These are phyloP conservation scores for Malurus splendens DNA, from an alignment of 2,797 vertebrate species.

Conservation along the genomic window DNA sequence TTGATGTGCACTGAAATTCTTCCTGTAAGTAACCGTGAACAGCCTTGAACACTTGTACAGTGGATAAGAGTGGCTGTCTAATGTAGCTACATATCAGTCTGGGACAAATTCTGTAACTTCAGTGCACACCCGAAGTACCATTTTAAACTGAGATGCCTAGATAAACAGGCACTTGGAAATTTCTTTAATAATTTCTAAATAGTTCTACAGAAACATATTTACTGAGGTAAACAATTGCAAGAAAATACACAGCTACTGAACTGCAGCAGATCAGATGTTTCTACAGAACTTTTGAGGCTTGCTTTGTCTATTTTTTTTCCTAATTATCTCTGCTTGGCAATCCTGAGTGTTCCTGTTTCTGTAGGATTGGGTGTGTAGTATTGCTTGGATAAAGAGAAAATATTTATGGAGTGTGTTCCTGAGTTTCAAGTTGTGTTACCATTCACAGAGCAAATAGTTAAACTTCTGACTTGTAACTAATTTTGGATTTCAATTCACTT, in stretches of 20 bases:
- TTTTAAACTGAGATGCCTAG: not conserved
- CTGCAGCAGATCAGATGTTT: not conserved
- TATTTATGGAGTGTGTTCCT: not conserved
- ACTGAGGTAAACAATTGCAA: not conserved
- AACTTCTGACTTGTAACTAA: not conserved
- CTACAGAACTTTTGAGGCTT: not conserved
- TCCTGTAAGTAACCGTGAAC: not conserved
- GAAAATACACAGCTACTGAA: not conserved
- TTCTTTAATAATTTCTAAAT: not conserved
- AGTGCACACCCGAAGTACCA: not conserved
- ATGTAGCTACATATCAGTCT: not conserved
- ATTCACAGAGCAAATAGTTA: not conserved
- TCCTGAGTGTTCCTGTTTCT: not conserved
- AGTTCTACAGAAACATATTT: not conserved
- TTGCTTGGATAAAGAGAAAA: not conserved
- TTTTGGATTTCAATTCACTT: not conserved
- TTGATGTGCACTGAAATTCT: not conserved
- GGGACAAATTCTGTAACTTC: not conserved
- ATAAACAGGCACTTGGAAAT: not conserved
- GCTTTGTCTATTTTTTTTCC: fast-evolving
- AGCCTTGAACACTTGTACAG: not conserved
- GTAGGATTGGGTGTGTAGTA: not conserved
- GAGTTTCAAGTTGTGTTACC: not conserved
- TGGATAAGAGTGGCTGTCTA: not conserved
- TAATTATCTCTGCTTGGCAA: not conserved